These are phyloP conservation scores for Strigamia crassipes DNA, from an alignment of 2,888 invertebrate species.

Conservation along the genomic window DNA sequence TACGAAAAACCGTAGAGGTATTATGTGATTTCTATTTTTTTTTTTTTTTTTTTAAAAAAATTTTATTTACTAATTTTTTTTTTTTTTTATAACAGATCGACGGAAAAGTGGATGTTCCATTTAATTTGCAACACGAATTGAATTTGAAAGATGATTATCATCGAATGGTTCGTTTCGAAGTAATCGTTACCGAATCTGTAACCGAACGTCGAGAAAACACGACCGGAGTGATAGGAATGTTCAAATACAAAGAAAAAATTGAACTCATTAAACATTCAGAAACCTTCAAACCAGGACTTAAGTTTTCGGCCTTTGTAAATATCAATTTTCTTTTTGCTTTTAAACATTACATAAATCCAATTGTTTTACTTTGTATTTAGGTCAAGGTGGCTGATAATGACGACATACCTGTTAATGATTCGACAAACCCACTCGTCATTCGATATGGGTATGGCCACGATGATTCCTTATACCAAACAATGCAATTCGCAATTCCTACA, in stretches of 20 bases:
- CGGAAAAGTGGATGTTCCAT: conserved; percentile 76
- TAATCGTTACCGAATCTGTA: conserved; percentile 85
- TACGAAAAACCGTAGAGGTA: conserved; percentile 59
- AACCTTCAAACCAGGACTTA: conserved; percentile 85
- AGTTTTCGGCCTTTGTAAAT: conserved; percentile 78
- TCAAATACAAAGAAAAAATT: conserved; percentile 76
- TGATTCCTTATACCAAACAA: conserved; percentile 64
- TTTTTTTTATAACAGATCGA: conserved; percentile 60
- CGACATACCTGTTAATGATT: conserved; percentile 68
- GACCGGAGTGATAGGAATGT: conserved; percentile 73
- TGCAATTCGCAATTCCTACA: conserved; percentile 65
- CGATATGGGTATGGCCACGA: conserved; percentile 68
- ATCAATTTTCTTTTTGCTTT: background rate
- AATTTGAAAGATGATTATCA: conserved; percentile 80
- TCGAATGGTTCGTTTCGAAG: conserved; percentile 80
- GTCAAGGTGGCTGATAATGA: conserved; percentile 74
- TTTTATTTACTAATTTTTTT: no score
- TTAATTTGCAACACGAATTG: conserved; percentile 72
- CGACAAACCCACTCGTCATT: conserved; percentile 66
- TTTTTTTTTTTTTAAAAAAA: background rate
- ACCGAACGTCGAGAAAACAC: conserved; percentile 84
- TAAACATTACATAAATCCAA: background rate
- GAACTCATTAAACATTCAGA: conserved; percentile 79
- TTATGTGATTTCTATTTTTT: background rate
- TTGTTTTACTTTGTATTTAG: conserved; percentile 56